Conservation (phyloP, 2,888 invertebrate genomes). For the Phortica magna region DNA sequence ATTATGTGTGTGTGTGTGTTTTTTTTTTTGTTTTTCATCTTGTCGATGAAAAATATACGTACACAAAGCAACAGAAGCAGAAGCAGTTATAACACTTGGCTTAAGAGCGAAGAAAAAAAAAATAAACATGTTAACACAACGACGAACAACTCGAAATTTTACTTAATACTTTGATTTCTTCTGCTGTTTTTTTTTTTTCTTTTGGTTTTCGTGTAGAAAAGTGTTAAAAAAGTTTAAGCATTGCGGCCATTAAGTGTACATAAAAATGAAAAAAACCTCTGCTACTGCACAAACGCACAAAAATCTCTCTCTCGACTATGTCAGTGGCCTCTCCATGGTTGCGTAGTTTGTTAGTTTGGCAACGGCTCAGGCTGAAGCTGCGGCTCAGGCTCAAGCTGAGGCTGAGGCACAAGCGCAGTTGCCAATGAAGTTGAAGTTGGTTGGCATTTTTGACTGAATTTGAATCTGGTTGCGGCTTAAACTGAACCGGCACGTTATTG, state of each 20-base stretch:
- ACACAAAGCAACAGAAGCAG: no score
- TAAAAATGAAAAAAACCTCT: neutral
- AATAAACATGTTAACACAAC: neutral
- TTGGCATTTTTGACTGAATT: neutral
- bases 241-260: neutral
- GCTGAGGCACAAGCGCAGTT: neutral
- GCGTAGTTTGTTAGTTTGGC: neutral
- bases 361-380: no score
- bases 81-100: no score
- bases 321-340: slow-evolving; percentile 7
- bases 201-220: neutral
- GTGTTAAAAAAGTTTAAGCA: neutral
- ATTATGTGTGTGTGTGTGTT: no score
- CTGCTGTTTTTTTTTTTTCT: slow-evolving; percentile 2
- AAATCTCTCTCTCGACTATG: slow-evolving; percentile 4
- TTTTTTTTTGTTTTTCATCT: no score
- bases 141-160: neutral
- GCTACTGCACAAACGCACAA: slow-evolving; percentile 7
- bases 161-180: neutral
- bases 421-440: neutral
- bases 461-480: neutral
- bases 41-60: no score
- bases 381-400: neutral
- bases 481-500: neutral
- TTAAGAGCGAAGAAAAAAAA: neutral